Base-by-base conservation (phyloP, 2,113 vertebrate species). In the Apus apus region DNA sequence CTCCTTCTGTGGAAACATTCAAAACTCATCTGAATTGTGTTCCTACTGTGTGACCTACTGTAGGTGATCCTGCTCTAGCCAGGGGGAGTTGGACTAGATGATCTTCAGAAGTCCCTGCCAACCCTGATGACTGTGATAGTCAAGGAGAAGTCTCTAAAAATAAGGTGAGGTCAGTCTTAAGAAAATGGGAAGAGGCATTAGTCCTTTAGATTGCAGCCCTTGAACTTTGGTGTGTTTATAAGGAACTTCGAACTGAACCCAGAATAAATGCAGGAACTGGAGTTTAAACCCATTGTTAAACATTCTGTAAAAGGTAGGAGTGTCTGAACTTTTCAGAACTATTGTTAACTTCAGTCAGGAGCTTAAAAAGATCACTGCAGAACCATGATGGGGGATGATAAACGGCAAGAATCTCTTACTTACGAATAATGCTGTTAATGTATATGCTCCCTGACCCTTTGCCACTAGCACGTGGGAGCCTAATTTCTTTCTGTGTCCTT, bases 341-440 rank as follows among this genome's bases (percentile, higher is more conserved):
- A 15, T 13, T 36, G 12, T 67, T 82, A 68, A 34, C 23, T 62
- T 78, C 40, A 45, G 11, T 61, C 7, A 46, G 50, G 32, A 83
- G 5, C 32, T 77, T 66, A 30, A 30, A 56, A 61, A 50, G 36
- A 45, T 82, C 1, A 0, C 34, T 85, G 34, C 12, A 56, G 32
- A 76, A 23, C 32, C 13, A 18, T 0, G 0, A 21, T 23, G 30
- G 11, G 7, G 11, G 6, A 20, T 67, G 40, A 61, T 6, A 57
- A 32, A 40, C 12, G 62, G 40, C 27, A 72, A 66, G 46, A 45
- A 70, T 8, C 22, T 70, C 46, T 66, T 72, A 26, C 15, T 14
- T 58, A 18, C 0, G 1, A 38, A 43, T 64, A 61, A 11, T 2
- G 1, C 36, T 73, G 15, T 36, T 76, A 62, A 34, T 1, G 0